Percentiles rank a stretch among this genome's conserved stretches.
phyloP scores from a whole-genome alignment of 2,888 invertebrate species.

The Pseudococcus longispinus region DNA sequence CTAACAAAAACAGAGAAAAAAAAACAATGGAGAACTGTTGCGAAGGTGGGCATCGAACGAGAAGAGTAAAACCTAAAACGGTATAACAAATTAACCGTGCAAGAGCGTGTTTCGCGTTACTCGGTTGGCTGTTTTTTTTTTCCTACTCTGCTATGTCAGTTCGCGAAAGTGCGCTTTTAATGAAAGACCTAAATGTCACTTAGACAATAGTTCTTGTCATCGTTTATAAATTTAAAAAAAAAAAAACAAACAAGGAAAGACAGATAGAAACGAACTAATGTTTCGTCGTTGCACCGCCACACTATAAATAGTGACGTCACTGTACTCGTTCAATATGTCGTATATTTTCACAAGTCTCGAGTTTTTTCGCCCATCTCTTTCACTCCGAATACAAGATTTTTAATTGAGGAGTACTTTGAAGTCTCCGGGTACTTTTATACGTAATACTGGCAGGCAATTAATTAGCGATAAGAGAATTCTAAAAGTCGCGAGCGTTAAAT shows the following conservation, averaged over 20 bases:
- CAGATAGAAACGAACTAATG: not conserved
- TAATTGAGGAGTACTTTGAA: not conserved
- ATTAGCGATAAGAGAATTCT: not conserved
- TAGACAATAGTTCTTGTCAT: slow-evolving; percentile 46
- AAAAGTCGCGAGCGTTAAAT: not conserved
- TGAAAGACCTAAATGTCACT: slow-evolving; percentile 51
- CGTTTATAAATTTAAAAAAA: slow-evolving; percentile 22
- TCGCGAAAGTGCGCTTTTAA: not conserved
- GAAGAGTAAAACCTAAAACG: not conserved
- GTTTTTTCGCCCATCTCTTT: not conserved
- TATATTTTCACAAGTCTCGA: not conserved
- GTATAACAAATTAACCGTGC: slow-evolving; percentile 50
- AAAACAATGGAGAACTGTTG: slow-evolving; percentile 19
- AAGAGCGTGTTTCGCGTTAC: slow-evolving; percentile 17
- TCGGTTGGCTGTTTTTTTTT: not conserved
- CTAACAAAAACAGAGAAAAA: not conserved
- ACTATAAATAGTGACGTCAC: not conserved
- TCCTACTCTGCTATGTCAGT: not conserved
- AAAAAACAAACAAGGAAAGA: not conserved
- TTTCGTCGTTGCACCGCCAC: not conserved
- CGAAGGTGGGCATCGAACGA: not conserved
- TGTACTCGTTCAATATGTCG: not conserved
- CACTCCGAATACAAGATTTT: not conserved
- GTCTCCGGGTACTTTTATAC: not conserved
- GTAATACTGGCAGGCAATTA: not conserved